These are phyloP conservation scores for Condylura cristata DNA, from an alignment of 2,113 vertebrate genomes.

Conservation along the genomic window DNA sequence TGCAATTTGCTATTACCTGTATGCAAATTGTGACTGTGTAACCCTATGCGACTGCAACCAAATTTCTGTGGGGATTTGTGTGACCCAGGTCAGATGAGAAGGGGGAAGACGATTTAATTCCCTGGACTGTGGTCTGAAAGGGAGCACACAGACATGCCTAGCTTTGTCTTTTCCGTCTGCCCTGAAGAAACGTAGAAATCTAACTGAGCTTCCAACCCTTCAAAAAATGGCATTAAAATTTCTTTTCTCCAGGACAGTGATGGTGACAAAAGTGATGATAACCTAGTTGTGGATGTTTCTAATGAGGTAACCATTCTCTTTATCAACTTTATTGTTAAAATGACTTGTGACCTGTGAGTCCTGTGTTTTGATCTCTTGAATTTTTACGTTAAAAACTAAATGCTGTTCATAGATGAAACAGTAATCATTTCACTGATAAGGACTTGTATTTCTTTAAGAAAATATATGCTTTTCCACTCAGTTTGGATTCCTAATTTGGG, in stretches of 20 bases:
- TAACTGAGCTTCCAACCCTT: neutral
- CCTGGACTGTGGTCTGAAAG: neutral
- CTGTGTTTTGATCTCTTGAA: neutral
- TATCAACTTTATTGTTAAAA: conserved; percentile 36
- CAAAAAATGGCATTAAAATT: conserved; percentile 73
- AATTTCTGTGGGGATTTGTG: neutral
- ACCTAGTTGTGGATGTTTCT: conserved; percentile 92
- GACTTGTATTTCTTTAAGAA: neutral
- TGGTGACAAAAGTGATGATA: conserved; percentile 92
- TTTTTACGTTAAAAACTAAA: neutral
- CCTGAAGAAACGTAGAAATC: neutral
- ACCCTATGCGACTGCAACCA: neutral
- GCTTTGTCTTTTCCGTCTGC: neutral
- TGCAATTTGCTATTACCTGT: neutral
- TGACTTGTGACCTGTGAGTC: neutral
- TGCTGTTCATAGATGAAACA: neutral
- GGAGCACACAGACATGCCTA: neutral
- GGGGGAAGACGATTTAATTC: neutral
- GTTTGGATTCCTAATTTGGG: neutral
- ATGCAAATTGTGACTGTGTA: neutral
- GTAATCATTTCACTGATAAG: neutral
- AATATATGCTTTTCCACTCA: neutral
- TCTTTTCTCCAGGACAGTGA: conserved; percentile 89
- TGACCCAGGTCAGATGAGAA: neutral
- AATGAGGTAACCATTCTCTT: conserved; percentile 87